phyloP scores from a whole-genome alignment of 2,888 invertebrate genomes.

The Empis livida region DNA sequence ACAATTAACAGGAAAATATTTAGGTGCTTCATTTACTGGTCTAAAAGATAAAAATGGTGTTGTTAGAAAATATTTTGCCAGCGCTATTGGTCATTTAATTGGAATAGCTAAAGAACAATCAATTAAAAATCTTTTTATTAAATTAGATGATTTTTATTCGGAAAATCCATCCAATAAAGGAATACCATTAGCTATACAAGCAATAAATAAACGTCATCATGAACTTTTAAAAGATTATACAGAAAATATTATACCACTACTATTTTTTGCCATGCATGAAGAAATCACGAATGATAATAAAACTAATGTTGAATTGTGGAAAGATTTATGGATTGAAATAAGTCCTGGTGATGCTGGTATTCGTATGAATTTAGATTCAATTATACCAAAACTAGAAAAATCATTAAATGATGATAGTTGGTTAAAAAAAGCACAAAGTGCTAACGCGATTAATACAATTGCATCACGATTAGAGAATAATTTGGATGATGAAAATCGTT shows the following conservation, averaged over 20 bases:
- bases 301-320: slow-evolving; percentile 58
- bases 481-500: slow-evolving; percentile 49
- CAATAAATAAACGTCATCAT: slow-evolving; percentile 70
- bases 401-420: slow-evolving; percentile 74
- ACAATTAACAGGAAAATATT: slow-evolving; percentile 44
- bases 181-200: slow-evolving; percentile 61
- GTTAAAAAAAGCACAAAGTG: slow-evolving; percentile 79
- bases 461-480: slow-evolving; percentile 55
- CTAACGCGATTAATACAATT: slow-evolving; percentile 67
- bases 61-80: slow-evolving; percentile 71
- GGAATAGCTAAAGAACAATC: slow-evolving; percentile 60
- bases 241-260: slow-evolving; percentile 60
- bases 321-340: slow-evolving; percentile 80
- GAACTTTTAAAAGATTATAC: slow-evolving; percentile 71
- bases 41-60: slow-evolving; percentile 73
- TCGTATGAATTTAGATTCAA: slow-evolving; percentile 56
- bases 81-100: slow-evolving; percentile 72
- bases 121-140: slow-evolving; percentile 44
- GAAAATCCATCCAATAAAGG: slow-evolving; percentile 65
- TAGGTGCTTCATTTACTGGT: slow-evolving; percentile 49
- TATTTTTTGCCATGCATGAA: slow-evolving; percentile 85
- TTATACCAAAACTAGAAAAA: slow-evolving; percentile 53
- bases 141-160: slow-evolving; percentile 43
- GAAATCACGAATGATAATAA: slow-evolving; percentile 51
- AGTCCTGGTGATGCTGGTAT: slow-evolving; percentile 83